Conservation (phyloP, 1,140 invertebrate genomes). For the Vollenhovia emeryi region DNA sequence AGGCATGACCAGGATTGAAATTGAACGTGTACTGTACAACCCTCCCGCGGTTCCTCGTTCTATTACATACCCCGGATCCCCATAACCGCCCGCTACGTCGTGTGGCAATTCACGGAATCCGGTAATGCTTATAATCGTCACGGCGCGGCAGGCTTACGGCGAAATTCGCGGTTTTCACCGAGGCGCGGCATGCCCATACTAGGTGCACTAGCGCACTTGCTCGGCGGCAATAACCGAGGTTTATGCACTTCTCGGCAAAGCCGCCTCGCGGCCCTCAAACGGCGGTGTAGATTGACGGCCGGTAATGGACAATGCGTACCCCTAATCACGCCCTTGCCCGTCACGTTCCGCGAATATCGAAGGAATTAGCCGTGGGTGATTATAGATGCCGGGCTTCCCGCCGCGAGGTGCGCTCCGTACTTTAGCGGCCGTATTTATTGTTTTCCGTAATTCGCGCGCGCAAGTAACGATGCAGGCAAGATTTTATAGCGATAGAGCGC, state of each 20-base stretch:
- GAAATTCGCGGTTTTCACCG: conserved; percentile 54
- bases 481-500: conserved; percentile 36
- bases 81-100: background rate
- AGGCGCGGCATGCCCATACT: conserved; percentile 42
- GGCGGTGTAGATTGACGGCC: conserved; percentile 28
- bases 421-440: conserved; percentile 46
- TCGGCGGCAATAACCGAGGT: conserved; percentile 40
- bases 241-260: conserved; percentile 49
- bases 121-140: conserved; percentile 45
- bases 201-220: conserved; percentile 12
- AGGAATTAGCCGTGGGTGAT: conserved; percentile 53
- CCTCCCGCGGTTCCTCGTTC: background rate
- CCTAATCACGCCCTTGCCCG: conserved; percentile 48
- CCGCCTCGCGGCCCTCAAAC: background rate
- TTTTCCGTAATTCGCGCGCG: conserved; percentile 43
- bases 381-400: conserved; percentile 24
- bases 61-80: background rate
- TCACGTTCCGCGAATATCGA: conserved; percentile 57
- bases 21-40: background rate
- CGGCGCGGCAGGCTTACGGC: conserved; percentile 9
- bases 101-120: conserved; percentile 45
- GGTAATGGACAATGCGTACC: conserved; percentile 37
- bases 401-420: conserved; percentile 3
- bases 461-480: conserved; percentile 42
- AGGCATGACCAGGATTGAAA: background rate